Base-by-base conservation (phyloP, 2,113 vertebrate genomes). In the Microcebus griseorufus region DNA sequence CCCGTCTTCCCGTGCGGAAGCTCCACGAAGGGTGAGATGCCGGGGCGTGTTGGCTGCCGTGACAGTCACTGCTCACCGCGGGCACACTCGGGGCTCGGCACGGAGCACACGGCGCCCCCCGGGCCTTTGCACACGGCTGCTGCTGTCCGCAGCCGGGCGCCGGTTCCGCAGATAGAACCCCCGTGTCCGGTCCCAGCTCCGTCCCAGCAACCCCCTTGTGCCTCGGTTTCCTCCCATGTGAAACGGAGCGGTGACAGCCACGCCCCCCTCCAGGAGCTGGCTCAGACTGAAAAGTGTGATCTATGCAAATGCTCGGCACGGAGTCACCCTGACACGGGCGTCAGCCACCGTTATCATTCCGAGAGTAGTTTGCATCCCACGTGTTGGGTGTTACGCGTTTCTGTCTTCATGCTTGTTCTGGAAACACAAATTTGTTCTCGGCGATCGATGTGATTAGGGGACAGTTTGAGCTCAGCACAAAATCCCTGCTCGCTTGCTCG, bases 31-130 rank as follows among this genome's bases (percentile, higher is more conserved):
- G n/a, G 42, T 4, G 0, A 27, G 53, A 16, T 0, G 7, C 51
- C 0, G 6, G 37, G 9, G 53, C 32, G 32, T 17, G 18, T 6
- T 12, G 0, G 12, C 2, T 0, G 37, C n/a, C 32, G 23, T 67
- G 6, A 11, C 1, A 7, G 67, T 62, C 23, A n/a, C 10, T 1
- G 34, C 72, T 5, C 13, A 1, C 8, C 4, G 2, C 70, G 3
- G 27, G 42, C 9, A 11, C 3, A 1, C 0, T 3, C 1, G 18
- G 18, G 2, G 23, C 53, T 70, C 14, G 11, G 1, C 8, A 9
- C 7, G 2, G 25, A 76, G 45, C 10, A 12, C 27, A 9, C 7
- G 13, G 25, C 12, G 9, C 64, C 23, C 1, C 0, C 1, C 10
- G 51, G n/a, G 34, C 17, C n/a, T 80, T 13, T 0, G 5, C 3